Evolutionary conservation across 2,797 vertebrate species (phyloP), one percentile per base, ranked within the genome.

Genomic region (Sebastes glaucus): DNA sequence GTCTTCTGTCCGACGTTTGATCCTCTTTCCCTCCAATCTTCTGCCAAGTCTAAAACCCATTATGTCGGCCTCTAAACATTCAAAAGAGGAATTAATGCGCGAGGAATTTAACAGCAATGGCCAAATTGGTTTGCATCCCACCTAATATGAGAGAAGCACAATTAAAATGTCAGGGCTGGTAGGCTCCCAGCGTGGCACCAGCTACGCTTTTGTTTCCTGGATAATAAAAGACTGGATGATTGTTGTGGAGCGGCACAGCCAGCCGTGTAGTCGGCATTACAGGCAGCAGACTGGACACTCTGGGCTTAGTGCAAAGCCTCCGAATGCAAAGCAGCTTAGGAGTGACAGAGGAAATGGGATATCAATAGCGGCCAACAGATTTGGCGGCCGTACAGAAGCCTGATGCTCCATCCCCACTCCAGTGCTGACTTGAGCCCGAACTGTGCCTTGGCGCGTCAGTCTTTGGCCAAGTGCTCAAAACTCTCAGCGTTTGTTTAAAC

Each of bases 1-100:
- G 16, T 77, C 72, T 73, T 72, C 71, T 76, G 59, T 85, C 65
- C 18, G 8, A 16, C 11, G 66, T 90, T 88, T 89, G 78, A 91
- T 90, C 89, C 85, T 79, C 84, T 90, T 90, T 88, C 55, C 70
- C 77, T 74, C 46, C 82, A 78, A 84, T 89, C 83, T 78, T 78
- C 79, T 81, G 80, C 84, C 83, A 95, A 88, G 78, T 84, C 59
- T 88, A 74, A 94, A 95, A 94, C 94, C 93, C 96, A 96, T 96
- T 93, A 93, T 96, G 96, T 71, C 88, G 78, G 87, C 80, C 83
- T 89, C 88, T 82, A 84, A 89, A 89, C 82, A 79, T 79, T 87
- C 83, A 90, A 89, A 91, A 84, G 79, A 75, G 74, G 89, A 87
- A 88, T 89, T 89, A 91, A 91, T 73, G 80, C 5, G 30, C 6